Evolutionary conservation across 2,888 invertebrate species (phyloP), one percentile per base, ranked within the genome.

Genomic region (Hemicrepidius hirtus): DNA sequence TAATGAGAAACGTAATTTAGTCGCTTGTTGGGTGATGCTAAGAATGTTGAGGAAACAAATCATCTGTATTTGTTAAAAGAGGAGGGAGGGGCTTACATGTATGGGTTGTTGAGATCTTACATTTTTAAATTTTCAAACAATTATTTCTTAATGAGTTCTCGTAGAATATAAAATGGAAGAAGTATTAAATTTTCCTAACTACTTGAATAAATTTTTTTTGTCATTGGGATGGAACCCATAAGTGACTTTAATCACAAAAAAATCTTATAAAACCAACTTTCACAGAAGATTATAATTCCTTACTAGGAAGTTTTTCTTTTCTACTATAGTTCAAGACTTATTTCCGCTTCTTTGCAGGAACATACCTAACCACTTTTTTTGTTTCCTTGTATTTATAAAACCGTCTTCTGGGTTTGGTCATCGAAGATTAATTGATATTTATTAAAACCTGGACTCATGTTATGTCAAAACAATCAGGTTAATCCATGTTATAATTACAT

Each of bases 1-100:
- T 49, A 63, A 63, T 63, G 63, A 63, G 63, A 28, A 28, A 49
- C 24, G 63, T 49, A 63, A 63, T 49, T 49, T 63, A 63, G 60
- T 16, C 13, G 16, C 41, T 60, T 60, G 60, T 60, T 60, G 41
- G 40, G 16, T 24, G 41, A 24, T 5, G 41, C 60, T 4, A 41
- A 60, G 60, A 60, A 60, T 60, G 55, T 32, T 53, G 53, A 53
- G 32, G 13, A 13, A 53, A 32, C 28, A 53, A 53, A 53, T 41
- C 49, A 21, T 49, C 1, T n/a, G n/a, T 49, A 18, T 44, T 44
- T 44, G 9, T 13, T 9, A 7, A 18, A n/a, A 6, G 20, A 28
- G 53, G 28, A n/a, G 20, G 53, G 53, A 24, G 24, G 46, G 5
- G 2, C 18, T 16, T 46, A 46, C 46, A 46, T 46, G 46, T 46